Evolutionary conservation across 2,797 vertebrate species (phyloP), one percentile per base, ranked within the genome.

Genomic region (Phalloptychus januarius): DNA sequence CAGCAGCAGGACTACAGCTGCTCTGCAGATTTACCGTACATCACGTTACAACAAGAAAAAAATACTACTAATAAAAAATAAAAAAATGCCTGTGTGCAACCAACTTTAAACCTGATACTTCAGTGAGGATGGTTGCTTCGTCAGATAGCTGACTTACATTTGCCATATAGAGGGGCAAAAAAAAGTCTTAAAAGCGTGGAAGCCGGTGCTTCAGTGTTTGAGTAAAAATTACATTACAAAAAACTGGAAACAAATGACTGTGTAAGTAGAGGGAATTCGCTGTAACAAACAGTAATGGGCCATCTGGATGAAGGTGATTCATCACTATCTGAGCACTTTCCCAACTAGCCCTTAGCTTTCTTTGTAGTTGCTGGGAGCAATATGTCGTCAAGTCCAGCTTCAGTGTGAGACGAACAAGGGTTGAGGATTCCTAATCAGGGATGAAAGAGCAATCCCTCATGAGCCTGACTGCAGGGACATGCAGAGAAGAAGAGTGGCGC

Each of bases 341-440:
- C 48, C 71, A 79, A 74, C 50, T 61, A 63, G 58, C 46, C 79
- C 44, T 2, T 70, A 46, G 65, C 83, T 75, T 78, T 74, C 87
- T 93, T 92, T 93, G 88, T 92, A 89, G 83, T 92, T 86, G 76
- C 80, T 86, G 83, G 81, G 86, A 86, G 83, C 79, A 80, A 87
- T 79, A 85, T 84, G 83, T 93, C 84, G 89, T 82, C 86, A 76
- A 78, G 82, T 85, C 36, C 83, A 89, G 85, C 82, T 88, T 84
- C 73, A 76, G 80, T 79, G 81, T 87, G 79, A 76, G 82, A 87
- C 45, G 20, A 85, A 90, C 71, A 79, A 85, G 76, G 63, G 63
- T 56, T 18, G 31, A 74, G 71, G 73, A 79, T 78, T 78, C 81
- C 76, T 81, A 88, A 93, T 93, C 90, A 93, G 72, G 61, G 75